A percentile compares a stretch with the other conserved stretches of the same genome.
These are phyloP conservation scores for Rallus limicola DNA, from an alignment of 2,113 vertebrate genomes.

Conservation along the genomic window DNA sequence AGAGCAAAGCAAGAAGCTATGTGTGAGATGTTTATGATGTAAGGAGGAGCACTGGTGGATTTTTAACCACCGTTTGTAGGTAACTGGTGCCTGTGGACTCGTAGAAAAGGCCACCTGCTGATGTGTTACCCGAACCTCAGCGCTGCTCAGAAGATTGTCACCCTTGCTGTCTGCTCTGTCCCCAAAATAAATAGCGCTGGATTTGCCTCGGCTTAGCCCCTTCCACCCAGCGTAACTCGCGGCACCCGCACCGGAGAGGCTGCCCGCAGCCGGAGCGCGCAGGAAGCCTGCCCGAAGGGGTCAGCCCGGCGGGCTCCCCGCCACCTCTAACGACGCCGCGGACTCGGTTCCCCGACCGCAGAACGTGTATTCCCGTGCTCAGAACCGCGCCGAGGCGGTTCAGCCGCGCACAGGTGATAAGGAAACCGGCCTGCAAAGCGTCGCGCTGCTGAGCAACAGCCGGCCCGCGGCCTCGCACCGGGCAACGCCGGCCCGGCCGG, in stretches of 20 bases:
- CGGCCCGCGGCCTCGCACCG: neutral
- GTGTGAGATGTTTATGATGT: neutral
- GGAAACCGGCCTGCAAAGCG: neutral
- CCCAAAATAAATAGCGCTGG: neutral
- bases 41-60: neutral
- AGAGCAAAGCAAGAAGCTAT: neutral
- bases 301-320: too few species aligned
- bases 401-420: neutral
- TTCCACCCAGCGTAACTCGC: neutral
- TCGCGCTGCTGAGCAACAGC: too few species aligned
- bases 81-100: neutral
- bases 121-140: neutral
- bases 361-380: fast-evolving
- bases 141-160: neutral
- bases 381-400: neutral
- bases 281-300: fast-evolving
- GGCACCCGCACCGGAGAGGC: neutral
- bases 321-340: too few species aligned
- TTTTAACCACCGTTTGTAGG: neutral
- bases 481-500: neutral
- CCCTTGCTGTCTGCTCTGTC: neutral
- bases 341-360: too few species aligned
- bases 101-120: neutral
- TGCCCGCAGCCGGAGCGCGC: neutral
- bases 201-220: neutral